Evolutionary conservation across 2,888 invertebrate species (phyloP).

Genomic region (Hydroisotoma schaefferi): DNA sequence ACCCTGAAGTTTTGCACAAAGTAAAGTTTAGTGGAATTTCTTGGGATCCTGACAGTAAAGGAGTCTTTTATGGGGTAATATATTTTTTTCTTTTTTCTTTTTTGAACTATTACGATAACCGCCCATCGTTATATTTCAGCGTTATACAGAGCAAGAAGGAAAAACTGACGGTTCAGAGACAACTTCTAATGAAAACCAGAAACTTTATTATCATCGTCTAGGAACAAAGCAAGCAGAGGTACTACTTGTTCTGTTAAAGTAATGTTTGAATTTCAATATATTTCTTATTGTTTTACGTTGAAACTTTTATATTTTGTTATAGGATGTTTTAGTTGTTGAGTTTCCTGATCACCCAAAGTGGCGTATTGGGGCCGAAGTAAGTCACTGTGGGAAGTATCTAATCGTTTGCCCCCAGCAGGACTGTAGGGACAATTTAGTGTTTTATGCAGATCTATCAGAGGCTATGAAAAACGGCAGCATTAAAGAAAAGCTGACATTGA

Average conservation of each 20-base stretch:
- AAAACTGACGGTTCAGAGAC: constrained; percentile 92
- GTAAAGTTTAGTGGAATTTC: constrained; percentile 87
- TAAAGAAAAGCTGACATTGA: constrained; percentile 63
- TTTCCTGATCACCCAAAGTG: constrained; percentile 84
- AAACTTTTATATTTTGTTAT: not conserved
- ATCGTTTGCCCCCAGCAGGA: constrained; percentile 78
- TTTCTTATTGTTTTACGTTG: not conserved
- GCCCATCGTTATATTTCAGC: constrained; percentile 55
- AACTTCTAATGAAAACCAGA: constrained; percentile 80
- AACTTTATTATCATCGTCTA: constrained; percentile 85
- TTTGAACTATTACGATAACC: constrained; percentile 1
- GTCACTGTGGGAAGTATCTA: constrained; percentile 86
- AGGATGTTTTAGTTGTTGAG: constrained; percentile 79
- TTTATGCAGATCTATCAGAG: constrained; percentile 70
- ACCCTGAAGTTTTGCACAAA: constrained; percentile 81
- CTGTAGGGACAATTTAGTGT: constrained; percentile 86
- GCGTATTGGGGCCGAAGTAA: constrained; percentile 83
- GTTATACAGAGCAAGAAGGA: constrained; percentile 75
- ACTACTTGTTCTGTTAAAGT: too few species aligned
- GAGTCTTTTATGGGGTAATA: constrained; percentile 53
- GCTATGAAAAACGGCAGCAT: constrained; percentile 54
- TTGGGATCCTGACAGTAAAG: constrained; percentile 93
- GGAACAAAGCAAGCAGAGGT: constrained; percentile 74
- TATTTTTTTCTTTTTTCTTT: constrained; percentile 4
- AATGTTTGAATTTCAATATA: not conserved